Conservation (phyloP, 2,113 vertebrate species). For the Gambusia affinis region DNA sequence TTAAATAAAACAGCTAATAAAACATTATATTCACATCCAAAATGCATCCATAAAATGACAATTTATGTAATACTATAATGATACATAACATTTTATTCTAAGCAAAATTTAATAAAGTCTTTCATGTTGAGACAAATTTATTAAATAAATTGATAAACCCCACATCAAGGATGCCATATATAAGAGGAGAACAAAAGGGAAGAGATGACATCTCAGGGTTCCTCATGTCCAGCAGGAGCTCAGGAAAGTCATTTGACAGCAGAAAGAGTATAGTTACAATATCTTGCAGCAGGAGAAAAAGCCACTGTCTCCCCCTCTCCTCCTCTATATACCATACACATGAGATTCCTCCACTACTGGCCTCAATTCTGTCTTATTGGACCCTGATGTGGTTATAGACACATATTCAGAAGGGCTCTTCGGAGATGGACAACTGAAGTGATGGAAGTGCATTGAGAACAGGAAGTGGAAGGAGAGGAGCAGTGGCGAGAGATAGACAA, state of each 20-base stretch:
- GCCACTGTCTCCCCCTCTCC: constrained; percentile 21
- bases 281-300: constrained; percentile 66
- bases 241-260: constrained; percentile 68
- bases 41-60: background rate
- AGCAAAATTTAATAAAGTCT: constrained; percentile 10
- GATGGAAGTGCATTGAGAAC: constrained; percentile 41
- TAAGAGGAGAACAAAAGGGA: constrained; percentile 24
- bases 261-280: constrained; percentile 64
- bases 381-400: constrained; percentile 65
- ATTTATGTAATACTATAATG: background rate
- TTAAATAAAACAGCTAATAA: background rate
- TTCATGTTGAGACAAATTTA: constrained; percentile 6
- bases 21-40: background rate
- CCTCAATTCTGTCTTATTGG: constrained; percentile 69
- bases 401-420: constrained; percentile 51
- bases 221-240: constrained; percentile 54
- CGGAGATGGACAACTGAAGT: constrained; percentile 59
- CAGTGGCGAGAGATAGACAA: background rate
- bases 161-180: constrained; percentile 32
- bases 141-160: constrained; percentile 40
- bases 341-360: constrained; percentile 54
- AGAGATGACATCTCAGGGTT: constrained; percentile 44
- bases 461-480: constrained; percentile 12
- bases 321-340: constrained; percentile 25
- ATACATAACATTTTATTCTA: constrained; percentile 6